Evolutionary conservation across 2,888 invertebrate genomes (phyloP).

Genomic region (Tanaodytes sp.): DNA sequence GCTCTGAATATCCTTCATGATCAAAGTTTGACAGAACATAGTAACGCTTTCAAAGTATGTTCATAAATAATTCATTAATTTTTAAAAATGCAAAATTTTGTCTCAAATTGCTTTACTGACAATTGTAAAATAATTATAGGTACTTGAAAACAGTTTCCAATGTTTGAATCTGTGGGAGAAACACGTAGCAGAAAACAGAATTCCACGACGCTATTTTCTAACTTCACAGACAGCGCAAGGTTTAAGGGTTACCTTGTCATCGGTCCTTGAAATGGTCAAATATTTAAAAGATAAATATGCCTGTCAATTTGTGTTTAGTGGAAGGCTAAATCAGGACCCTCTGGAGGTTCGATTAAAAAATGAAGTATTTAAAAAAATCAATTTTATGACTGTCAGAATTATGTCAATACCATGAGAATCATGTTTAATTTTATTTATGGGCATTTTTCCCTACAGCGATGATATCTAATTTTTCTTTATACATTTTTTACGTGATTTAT

Average conservation of each 20-base stretch:
- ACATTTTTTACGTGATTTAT: background rate
- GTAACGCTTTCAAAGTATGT: background rate
- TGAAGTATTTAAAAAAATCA: slow-evolving; percentile 2
- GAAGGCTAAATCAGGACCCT: slow-evolving; percentile 17
- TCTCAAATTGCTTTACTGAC: background rate
- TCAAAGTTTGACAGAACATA: slow-evolving; percentile 2
- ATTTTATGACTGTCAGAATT: background rate
- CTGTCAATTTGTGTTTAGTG: slow-evolving; percentile 13
- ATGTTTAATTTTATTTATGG: background rate
- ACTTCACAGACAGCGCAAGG: slow-evolving; percentile 11
- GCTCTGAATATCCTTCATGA: slow-evolving; percentile 8
- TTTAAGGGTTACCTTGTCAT: slow-evolving; percentile 7
- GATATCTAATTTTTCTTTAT: slow-evolving; percentile 1
- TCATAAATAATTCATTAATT: background rate
- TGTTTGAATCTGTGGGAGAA: slow-evolving; percentile 14
- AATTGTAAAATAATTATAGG: slow-evolving; percentile 10
- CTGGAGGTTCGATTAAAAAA: slow-evolving; percentile 12
- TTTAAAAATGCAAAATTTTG: background rate
- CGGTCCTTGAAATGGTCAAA: slow-evolving; percentile 3
- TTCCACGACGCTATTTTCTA: slow-evolving; percentile 4
- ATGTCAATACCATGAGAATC: background rate
- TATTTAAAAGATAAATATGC: slow-evolving; percentile 9
- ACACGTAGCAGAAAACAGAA: background rate
- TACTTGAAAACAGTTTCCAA: slow-evolving; percentile 6
- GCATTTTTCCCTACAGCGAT: background rate